Evolutionary conservation across 2,113 vertebrate genomes (phyloP).

Genomic region (Strigops habroptila): DNA sequence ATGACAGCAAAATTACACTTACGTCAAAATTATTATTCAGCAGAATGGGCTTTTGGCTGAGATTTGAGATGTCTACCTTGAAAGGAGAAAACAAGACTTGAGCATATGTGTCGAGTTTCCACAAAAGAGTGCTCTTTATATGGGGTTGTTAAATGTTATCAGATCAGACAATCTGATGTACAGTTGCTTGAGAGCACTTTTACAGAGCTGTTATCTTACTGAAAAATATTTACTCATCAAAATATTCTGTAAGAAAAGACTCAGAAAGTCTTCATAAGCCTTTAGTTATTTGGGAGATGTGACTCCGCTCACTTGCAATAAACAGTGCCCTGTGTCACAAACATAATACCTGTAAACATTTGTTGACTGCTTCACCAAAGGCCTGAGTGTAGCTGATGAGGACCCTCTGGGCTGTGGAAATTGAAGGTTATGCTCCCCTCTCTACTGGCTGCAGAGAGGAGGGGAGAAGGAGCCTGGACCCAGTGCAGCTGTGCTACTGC

Average conservation of each 20-base stretch:
- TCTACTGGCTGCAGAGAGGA: accelerated
- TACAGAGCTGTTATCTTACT: background rate
- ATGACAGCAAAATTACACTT: background rate
- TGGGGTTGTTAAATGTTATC: background rate
- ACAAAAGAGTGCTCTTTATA: background rate
- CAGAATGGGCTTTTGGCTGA: background rate
- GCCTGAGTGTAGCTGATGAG: background rate
- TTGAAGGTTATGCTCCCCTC: background rate
- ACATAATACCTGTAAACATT: background rate
- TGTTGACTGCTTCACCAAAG: background rate
- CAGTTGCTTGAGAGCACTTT: background rate
- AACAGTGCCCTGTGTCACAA: background rate
- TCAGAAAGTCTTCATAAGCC: background rate
- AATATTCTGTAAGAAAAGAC: background rate
- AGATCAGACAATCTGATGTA: background rate
- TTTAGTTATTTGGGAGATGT: background rate
- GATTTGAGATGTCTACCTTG: background rate
- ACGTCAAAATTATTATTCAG: background rate
- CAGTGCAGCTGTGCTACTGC: background rate
- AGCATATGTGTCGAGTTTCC: background rate
- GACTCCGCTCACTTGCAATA: background rate
- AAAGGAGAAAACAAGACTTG: background rate
- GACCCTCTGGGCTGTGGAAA: background rate
- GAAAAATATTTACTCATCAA: background rate
- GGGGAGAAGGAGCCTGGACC: background rate